Percentiles rank a stretch among this genome's conserved stretches.
Conservation (phyloP, 2,888 invertebrate species). For the Eupithecia inturbata region DNA sequence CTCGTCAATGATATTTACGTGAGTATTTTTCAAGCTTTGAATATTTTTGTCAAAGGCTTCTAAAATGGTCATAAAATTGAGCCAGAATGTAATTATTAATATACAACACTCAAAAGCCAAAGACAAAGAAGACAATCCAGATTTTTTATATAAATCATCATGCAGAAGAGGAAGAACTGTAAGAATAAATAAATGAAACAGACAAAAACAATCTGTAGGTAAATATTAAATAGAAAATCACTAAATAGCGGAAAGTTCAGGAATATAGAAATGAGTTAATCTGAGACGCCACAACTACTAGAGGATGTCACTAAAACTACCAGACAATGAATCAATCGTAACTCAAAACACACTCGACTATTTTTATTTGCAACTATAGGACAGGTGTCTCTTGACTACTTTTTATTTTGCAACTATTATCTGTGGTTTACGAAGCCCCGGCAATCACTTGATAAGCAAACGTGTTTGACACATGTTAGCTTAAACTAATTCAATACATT, state of each 20-base stretch:
- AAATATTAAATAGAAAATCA: constrained; percentile 45
- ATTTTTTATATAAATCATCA: constrained; percentile 46
- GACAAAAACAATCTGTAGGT: constrained; percentile 46
- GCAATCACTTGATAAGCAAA: constrained; percentile 65
- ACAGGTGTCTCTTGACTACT: constrained; percentile 66
- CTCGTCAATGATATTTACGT: constrained; percentile 53
- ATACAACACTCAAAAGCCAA: constrained; percentile 45
- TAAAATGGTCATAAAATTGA: constrained; percentile 72
- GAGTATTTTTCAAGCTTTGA: constrained; percentile 68
- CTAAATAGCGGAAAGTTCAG: constrained; percentile 53
- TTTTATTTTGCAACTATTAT: constrained; percentile 39
- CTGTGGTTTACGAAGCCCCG: constrained; percentile 78
- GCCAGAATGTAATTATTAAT: constrained; percentile 79
- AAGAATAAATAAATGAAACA: constrained; percentile 20
- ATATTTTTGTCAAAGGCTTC: constrained; percentile 64
- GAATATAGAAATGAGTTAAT: constrained; percentile 60
- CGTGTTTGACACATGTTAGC: constrained; percentile 68
- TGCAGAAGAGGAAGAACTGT: constrained; percentile 50
- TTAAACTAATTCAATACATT: constrained; percentile 52
- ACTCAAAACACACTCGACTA: constrained; percentile 67
- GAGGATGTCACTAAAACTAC: constrained; percentile 66
- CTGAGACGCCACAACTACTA: constrained; percentile 64
- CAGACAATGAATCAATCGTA: constrained; percentile 58
- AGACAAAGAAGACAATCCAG: constrained; percentile 41
- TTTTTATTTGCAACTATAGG: constrained; percentile 83